phyloP scores from a whole-genome alignment of 2,888 invertebrate species.

The Cryptus armator region DNA sequence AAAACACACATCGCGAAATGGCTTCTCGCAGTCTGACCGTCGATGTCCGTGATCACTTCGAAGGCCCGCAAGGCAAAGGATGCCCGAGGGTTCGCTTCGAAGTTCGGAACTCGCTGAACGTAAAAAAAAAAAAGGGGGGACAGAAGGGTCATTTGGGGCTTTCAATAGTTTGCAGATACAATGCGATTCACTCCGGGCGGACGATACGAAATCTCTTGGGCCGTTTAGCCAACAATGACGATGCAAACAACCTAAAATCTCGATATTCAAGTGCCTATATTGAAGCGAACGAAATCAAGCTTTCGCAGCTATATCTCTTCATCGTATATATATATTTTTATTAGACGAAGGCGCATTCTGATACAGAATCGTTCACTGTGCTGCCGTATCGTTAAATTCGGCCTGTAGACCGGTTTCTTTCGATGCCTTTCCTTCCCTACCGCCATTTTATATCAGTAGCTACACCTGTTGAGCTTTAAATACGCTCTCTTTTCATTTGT shows the following conservation, averaged over 20 bases:
- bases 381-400: too few relatives aligned
- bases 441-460: too few relatives aligned
- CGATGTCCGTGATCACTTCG: not conserved
- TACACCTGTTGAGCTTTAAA: too few relatives aligned
- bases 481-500: too few relatives aligned
- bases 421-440: too few relatives aligned
- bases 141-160: slow-evolving; percentile 13
- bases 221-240: slow-evolving; percentile 4
- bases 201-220: not conserved
- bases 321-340: not conserved
- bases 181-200: not conserved
- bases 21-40: not conserved
- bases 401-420: too few relatives aligned
- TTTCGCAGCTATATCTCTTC: not conserved
- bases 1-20: not conserved
- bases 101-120: not conserved
- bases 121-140: not conserved
- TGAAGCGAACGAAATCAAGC: not conserved
- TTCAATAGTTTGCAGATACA: slow-evolving; percentile 4
- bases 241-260: not conserved
- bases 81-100: slow-evolving; percentile 9
- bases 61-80: not conserved
- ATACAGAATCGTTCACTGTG: too few relatives aligned
- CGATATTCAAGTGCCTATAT: not conserved
- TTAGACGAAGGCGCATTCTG: not conserved